Base-by-base conservation (phyloP, 2,113 vertebrate genomes). In the Labeo catla region DNA sequence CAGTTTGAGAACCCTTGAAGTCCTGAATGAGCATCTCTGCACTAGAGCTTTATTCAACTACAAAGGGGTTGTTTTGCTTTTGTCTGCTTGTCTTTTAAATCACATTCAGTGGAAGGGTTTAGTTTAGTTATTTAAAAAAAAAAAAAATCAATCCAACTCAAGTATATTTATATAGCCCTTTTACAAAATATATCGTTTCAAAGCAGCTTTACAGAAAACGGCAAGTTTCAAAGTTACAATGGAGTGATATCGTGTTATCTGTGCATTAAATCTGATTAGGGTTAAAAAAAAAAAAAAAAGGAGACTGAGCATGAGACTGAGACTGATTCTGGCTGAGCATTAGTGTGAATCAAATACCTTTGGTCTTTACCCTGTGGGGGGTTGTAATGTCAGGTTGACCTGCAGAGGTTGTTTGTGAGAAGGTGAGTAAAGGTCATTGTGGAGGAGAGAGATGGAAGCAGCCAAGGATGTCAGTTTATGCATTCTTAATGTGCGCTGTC, bases 371-470 rank as follows among this genome's bases (percentile, higher is more conserved):
- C 4, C 8, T 52, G 39, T 73, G 52, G 54, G 36, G 50, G 52
- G 36, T 59, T 61, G 23, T 45, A 28, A 68, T 39, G 50, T 49
- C 43, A 11, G 16, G 3, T 4, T 47, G 63, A 45, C 8, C 9
- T 10, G 61, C 36, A 54, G 76, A 47, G 50, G 65, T 34, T 61
- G 77, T 73, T 73, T 81, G 52, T 34, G 52, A 49, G 28, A 80
- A 34, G 28, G 47, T 86, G 39, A 81, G 47, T 68, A 70, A 83
- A 83, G 65, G 65, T 83, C 65, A 83, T 50, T 83, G 52, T 86
- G 66, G 43, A 57, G 76, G 15, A 81, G 84, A 36, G 50, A 34
- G 77, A 81, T 21, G n/a, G 63, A 28, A 72, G 12, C 76, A 43
- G 34, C 77, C 49, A 28, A 34, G 63, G 65, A 86, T 54, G n/a